Evolutionary conservation across 2,888 invertebrate species (phyloP).

Genomic region (Melitaea athalia): DNA sequence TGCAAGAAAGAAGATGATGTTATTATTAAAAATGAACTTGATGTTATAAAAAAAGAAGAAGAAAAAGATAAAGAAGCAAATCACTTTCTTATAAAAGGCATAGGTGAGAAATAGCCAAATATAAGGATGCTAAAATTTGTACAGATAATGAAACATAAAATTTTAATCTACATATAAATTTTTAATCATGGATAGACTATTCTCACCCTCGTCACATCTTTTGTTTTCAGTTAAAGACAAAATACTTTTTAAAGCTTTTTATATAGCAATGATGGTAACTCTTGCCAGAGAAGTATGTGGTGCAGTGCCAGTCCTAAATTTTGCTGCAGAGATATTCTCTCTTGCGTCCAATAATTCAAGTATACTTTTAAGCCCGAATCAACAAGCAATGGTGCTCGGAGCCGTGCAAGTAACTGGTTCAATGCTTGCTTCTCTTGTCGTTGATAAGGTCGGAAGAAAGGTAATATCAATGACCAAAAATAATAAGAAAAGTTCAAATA

Average conservation of each 20-base stretch:
- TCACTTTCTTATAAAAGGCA: slow-evolving; percentile 60
- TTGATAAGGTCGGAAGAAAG: slow-evolving; percentile 70
- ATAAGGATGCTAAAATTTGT: neutral
- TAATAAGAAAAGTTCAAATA: no score
- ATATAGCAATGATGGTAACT: slow-evolving; percentile 57
- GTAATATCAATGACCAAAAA: slow-evolving; percentile 42
- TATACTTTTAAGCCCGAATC: slow-evolving; percentile 62
- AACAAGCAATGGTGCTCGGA: slow-evolving; percentile 73
- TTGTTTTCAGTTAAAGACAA: slow-evolving; percentile 62
- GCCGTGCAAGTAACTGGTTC: slow-evolving; percentile 68
- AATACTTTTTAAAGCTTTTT: slow-evolving; percentile 64
- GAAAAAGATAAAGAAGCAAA: slow-evolving; percentile 60
- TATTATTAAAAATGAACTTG: slow-evolving; percentile 54
- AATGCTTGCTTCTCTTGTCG: slow-evolving; percentile 58
- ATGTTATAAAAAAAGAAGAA: slow-evolving; percentile 61
- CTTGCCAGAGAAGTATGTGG: slow-evolving; percentile 70
- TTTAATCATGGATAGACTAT: no score
- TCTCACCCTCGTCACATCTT: neutral
- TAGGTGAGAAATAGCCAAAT: slow-evolving; percentile 48
- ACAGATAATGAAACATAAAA: neutral
- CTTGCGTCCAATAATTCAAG: slow-evolving; percentile 55
- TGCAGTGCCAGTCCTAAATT: slow-evolving; percentile 66
- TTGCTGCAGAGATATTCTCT: slow-evolving; percentile 70
- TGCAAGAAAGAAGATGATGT: slow-evolving; percentile 59
- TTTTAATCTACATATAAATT: no score